A percentile compares a stretch with the other conserved stretches of the same genome.
phyloP scores from a whole-genome alignment of 1,140 invertebrate species.

The Drosophila orena region DNA sequence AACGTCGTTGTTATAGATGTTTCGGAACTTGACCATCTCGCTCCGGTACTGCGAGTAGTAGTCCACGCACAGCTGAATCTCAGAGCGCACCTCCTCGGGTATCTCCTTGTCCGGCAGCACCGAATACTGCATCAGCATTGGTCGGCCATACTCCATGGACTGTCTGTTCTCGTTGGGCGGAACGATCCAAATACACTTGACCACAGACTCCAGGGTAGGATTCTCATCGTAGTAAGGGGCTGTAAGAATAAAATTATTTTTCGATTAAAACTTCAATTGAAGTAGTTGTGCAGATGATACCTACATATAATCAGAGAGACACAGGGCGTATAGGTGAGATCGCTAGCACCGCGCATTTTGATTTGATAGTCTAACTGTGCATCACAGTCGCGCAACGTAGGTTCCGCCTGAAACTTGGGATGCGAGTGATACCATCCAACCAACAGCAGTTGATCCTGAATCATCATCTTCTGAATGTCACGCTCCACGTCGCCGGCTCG shows the following conservation, averaged over 20 bases:
- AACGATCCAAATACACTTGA: slow-evolving; percentile 97
- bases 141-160: slow-evolving; percentile 93
- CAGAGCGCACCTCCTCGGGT: slow-evolving; percentile 92
- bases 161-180: slow-evolving; percentile 96
- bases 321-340: slow-evolving; percentile 96
- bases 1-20: slow-evolving; percentile 90
- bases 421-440: slow-evolving; percentile 99
- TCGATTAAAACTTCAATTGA: too few relatives aligned
- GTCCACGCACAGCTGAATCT: slow-evolving; percentile 94
- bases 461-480: slow-evolving; percentile 93
- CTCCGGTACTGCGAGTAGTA: slow-evolving; percentile 92
- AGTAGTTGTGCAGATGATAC: slow-evolving; percentile 32
- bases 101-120: slow-evolving; percentile 93
- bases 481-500: slow-evolving; percentile 90
- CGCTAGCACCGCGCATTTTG: slow-evolving; percentile 95
- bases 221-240: slow-evolving; percentile 94
- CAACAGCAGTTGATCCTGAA: slow-evolving; percentile 91
- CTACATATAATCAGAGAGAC: slow-evolving; percentile 96
- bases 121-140: slow-evolving; percentile 94
- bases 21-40: slow-evolving; percentile 92
- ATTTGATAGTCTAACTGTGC: slow-evolving; percentile 97
- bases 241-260: slow-evolving; percentile 85
- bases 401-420: slow-evolving; percentile 94
- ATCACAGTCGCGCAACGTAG: slow-evolving; percentile 95
- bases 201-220: slow-evolving; percentile 90